Percentiles rank a stretch among this genome's conserved stretches.
These are phyloP conservation scores for Lasioglossum oenotherae DNA, from an alignment of 2,888 invertebrate species.

Conservation along the genomic window DNA sequence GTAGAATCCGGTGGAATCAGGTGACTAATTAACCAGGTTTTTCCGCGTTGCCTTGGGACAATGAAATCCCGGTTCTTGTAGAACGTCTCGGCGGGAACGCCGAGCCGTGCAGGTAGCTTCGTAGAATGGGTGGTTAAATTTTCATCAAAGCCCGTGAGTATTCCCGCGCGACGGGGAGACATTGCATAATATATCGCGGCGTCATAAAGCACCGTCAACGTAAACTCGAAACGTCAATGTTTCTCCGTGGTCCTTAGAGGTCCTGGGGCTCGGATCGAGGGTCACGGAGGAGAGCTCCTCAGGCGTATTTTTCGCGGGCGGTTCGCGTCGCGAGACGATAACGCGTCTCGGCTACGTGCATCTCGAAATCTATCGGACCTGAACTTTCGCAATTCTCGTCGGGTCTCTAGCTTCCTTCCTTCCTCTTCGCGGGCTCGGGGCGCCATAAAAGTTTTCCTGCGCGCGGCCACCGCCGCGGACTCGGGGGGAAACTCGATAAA, in stretches of 20 bases:
- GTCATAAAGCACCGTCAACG: not conserved
- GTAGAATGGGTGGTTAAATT: conserved; percentile 6
- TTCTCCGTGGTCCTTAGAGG: not conserved
- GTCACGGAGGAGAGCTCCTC: not conserved
- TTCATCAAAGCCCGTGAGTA: conserved; percentile 14
- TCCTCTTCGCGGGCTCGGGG: not conserved
- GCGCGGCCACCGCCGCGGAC: not conserved
- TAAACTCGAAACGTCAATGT: conserved; percentile 19
- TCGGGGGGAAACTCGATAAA: conserved; percentile 47
- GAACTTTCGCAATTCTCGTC: conserved; percentile 25
- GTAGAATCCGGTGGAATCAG: not conserved
- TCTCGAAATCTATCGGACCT: conserved; percentile 25
- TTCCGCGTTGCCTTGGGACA: not conserved
- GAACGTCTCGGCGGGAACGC: not conserved
- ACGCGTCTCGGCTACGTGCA: conserved; percentile 4
- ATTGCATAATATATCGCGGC: not conserved
- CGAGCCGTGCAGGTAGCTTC: not conserved
- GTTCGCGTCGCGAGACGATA: conserved; percentile 17
- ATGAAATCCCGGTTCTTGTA: conserved; percentile 2
- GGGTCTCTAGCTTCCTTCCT: conserved; percentile 3
- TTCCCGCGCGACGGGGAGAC: not conserved
- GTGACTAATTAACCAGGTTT: conserved; percentile 6
- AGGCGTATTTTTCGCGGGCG: not conserved
- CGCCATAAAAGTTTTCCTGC: conserved; percentile 39
- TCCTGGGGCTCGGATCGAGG: not conserved